Percentiles rank a stretch among this genome's conserved stretches.
phyloP scores from a whole-genome alignment of 2,797 vertebrate genomes.

The Microctenopoma steveboyesi region DNA sequence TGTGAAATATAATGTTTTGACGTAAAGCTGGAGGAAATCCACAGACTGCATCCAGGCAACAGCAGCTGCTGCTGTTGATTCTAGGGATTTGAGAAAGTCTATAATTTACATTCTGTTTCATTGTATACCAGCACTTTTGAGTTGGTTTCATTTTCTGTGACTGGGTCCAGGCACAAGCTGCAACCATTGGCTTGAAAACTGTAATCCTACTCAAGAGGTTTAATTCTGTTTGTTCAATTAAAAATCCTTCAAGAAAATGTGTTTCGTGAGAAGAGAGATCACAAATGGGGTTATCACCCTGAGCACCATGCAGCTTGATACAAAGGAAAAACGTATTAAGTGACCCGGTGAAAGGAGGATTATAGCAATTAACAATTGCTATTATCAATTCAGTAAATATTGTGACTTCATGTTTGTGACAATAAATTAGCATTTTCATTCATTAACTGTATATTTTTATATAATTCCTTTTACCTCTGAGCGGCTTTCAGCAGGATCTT shows the following conservation, averaged over 20 bases:
- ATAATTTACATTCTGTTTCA: conserved; percentile 5
- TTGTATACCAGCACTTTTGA: conserved; percentile 15
- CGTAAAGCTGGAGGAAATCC: conserved; percentile 13
- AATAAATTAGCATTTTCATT: conserved; percentile 25
- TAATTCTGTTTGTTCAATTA: conserved; percentile 39
- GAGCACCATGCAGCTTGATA: conserved; percentile 32
- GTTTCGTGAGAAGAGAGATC: conserved; percentile 37
- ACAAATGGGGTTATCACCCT: conserved; percentile 43
- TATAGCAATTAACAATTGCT: conserved; percentile 1
- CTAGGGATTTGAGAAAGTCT: conserved; percentile 13
- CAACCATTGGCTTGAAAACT: conserved; percentile 12
- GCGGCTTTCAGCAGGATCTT: conserved; percentile 86
- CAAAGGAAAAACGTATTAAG: conserved; percentile 18
- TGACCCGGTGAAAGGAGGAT: conserved; percentile 39
- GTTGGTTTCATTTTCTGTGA: conserved; percentile 25
- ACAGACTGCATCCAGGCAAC: not conserved
- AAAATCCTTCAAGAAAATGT: conserved; percentile 44
- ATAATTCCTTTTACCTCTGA: conserved; percentile 84
- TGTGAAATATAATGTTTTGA: not conserved
- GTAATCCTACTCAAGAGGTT: conserved; percentile 25
- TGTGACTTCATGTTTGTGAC: conserved; percentile 15
- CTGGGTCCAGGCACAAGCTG: conserved; percentile 12
- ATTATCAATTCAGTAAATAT: conserved; percentile 26
- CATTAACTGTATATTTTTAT: conserved; percentile 16
- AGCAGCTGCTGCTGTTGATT: conserved; percentile 13